phyloP scores from a whole-genome alignment of 2,113 vertebrate genomes.

The Lampris megalopsis region DNA sequence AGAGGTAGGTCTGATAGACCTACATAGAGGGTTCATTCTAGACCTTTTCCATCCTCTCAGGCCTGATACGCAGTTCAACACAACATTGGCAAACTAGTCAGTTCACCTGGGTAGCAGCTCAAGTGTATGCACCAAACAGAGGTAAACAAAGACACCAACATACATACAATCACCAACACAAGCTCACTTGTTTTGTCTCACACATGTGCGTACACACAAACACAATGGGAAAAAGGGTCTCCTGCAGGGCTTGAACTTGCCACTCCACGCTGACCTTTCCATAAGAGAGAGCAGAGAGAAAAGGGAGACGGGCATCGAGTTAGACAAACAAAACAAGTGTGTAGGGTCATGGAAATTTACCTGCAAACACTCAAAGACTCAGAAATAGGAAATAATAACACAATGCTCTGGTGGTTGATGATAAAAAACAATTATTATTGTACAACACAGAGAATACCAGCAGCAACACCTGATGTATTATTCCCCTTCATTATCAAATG shows the following conservation, averaged over 20 bases:
- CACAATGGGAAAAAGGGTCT: not conserved
- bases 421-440: too few relatives aligned
- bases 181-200: not conserved
- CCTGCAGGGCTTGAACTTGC: constrained; percentile 59
- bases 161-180: not conserved
- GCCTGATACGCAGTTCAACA: too few relatives aligned
- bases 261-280: constrained; percentile 60
- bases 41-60: too few relatives aligned
- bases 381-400: not conserved
- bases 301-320: not conserved
- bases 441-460: too few relatives aligned
- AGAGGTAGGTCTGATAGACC: too few relatives aligned
- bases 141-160: not conserved
- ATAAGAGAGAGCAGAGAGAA: constrained; percentile 13
- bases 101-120: too few relatives aligned
- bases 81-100: too few relatives aligned
- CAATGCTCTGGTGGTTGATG: too few relatives aligned
- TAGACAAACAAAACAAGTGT: constrained; percentile 2
- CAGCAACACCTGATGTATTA: too few relatives aligned
- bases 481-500: too few relatives aligned
- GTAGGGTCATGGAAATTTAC: not conserved
- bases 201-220: not conserved
- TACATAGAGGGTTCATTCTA: too few relatives aligned
- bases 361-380: not conserved
- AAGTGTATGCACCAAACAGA: not conserved